A percentile compares a stretch with the other conserved stretches of the same genome.
These are phyloP conservation scores for Pogonus chalceus DNA, from an alignment of 1,140 invertebrate genomes.

Conservation along the genomic window DNA sequence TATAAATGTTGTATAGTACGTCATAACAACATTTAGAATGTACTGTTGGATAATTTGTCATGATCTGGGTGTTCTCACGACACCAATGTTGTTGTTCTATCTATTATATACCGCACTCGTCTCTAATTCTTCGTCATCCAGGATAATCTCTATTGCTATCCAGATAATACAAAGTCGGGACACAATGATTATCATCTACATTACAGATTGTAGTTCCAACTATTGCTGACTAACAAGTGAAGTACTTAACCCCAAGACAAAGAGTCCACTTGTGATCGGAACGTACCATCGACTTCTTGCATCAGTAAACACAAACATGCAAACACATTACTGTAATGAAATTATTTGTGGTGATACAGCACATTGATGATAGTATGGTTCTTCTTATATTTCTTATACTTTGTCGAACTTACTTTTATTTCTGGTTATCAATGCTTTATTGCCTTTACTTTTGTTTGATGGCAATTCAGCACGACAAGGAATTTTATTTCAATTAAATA, in stretches of 20 bases:
- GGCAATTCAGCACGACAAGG: too few species aligned
- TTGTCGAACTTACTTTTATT: too few species aligned
- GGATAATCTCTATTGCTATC: neutral
- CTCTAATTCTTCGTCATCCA: neutral
- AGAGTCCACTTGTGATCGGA: constrained; percentile 5
- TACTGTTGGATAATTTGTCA: constrained; percentile 5
- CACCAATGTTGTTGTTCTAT: neutral
- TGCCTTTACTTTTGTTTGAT: too few species aligned
- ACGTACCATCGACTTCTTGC: constrained; percentile 2
- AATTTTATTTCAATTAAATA: too few species aligned
- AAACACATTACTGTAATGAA: constrained; percentile 5
- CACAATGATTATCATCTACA: constrained; percentile 24
- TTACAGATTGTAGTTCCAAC: constrained; percentile 18
- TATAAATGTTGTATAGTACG: too few species aligned
- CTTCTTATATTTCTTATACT: too few species aligned
- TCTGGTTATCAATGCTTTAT: too few species aligned
- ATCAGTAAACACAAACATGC: constrained; percentile 6
- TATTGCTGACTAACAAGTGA: constrained; percentile 7
- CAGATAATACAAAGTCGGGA: neutral
- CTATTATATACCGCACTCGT: neutral
- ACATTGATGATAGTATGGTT: neutral
- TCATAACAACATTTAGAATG: too few species aligned
- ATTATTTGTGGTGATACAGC: constrained; percentile 3
- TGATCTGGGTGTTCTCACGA: neutral
- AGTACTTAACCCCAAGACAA: constrained; percentile 6